These are phyloP conservation scores for Xanthostigma xanthostigma DNA, from an alignment of 2,888 invertebrate genomes.

Conservation along the genomic window DNA sequence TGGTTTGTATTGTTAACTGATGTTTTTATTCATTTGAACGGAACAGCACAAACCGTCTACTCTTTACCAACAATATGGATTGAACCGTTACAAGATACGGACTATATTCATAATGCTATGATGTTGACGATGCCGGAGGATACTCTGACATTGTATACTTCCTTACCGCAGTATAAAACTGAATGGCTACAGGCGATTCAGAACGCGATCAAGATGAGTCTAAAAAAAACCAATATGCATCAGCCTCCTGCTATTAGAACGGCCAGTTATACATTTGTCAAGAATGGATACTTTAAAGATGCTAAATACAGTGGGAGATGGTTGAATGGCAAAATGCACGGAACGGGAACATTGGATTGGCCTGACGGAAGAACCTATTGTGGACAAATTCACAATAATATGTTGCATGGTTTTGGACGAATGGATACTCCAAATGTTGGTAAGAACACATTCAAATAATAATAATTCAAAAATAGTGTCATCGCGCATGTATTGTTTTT, in stretches of 20 bases:
- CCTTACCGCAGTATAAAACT: constrained; percentile 52
- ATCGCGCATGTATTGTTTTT: too few species aligned
- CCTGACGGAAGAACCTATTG: constrained; percentile 61
- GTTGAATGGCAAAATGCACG: constrained; percentile 72
- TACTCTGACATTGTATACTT: constrained; percentile 47
- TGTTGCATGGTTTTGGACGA: constrained; percentile 55
- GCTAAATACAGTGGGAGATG: constrained; percentile 70
- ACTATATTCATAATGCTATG: constrained; percentile 45
- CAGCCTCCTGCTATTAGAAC: constrained; percentile 57
- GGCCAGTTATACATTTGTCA: constrained; percentile 57
- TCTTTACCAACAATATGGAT: constrained; percentile 67
- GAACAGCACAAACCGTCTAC: constrained; percentile 48
- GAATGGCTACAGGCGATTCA: constrained; percentile 70
- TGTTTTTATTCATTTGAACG: constrained; percentile 58
- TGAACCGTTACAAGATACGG: constrained; percentile 52
- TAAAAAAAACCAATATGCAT: constrained; percentile 44
- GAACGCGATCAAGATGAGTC: constrained; percentile 48
- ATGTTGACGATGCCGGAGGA: constrained; percentile 69
- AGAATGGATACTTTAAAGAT: constrained; percentile 55
- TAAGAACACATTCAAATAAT: constrained; percentile 21
- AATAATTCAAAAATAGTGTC: too few species aligned
- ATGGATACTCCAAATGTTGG: constrained; percentile 49
- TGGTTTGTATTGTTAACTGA: constrained; percentile 74
- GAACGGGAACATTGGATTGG: constrained; percentile 70
- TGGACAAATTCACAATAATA: constrained; percentile 65